A percentile compares a stretch with the other conserved stretches of the same genome.
phyloP scores from a whole-genome alignment of 2,888 invertebrate genomes.

The Colletes collaris region DNA sequence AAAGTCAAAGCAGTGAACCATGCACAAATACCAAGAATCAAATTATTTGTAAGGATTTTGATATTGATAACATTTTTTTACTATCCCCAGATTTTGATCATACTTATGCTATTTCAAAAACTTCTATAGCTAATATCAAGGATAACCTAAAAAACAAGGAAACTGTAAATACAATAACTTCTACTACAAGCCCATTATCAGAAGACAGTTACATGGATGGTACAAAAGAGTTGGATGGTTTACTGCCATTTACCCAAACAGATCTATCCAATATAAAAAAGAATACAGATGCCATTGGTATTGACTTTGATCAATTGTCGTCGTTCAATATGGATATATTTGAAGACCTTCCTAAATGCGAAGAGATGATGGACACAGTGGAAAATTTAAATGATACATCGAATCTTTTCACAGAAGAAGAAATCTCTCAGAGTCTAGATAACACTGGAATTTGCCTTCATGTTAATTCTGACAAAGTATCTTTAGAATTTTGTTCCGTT shows the following conservation, averaged over 20 bases:
- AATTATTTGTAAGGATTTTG: slow-evolving; percentile 21
- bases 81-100: slow-evolving; percentile 35
- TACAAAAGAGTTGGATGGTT: slow-evolving; percentile 44
- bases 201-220: slow-evolving; percentile 35
- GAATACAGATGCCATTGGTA: slow-evolving; percentile 52
- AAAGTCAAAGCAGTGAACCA: slow-evolving; percentile 6
- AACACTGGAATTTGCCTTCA: slow-evolving; percentile 85
- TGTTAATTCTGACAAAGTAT: slow-evolving; percentile 85
- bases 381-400: slow-evolving; percentile 54
- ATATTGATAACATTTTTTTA: background rate
- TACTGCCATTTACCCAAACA: slow-evolving; percentile 49
- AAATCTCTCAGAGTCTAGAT: slow-evolving; percentile 68
- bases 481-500: slow-evolving; percentile 85
- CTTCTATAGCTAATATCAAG: slow-evolving; percentile 12
- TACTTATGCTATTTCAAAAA: slow-evolving; percentile 44
- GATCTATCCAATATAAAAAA: slow-evolving; percentile 43
- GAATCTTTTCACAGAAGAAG: slow-evolving; percentile 55
- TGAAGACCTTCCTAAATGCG: slow-evolving; percentile 66
- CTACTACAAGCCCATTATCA: slow-evolving; percentile 29
- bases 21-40: slow-evolving; percentile 1
- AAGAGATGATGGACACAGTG: slow-evolving; percentile 54
- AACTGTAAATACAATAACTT: slow-evolving; percentile 11
- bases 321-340: slow-evolving; percentile 71
- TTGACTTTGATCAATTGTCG: slow-evolving; percentile 65
- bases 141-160: slow-evolving; percentile 6